These are phyloP conservation scores for Excalfactoria chinensis DNA, from an alignment of 2,113 vertebrate genomes.

Conservation along the genomic window DNA sequence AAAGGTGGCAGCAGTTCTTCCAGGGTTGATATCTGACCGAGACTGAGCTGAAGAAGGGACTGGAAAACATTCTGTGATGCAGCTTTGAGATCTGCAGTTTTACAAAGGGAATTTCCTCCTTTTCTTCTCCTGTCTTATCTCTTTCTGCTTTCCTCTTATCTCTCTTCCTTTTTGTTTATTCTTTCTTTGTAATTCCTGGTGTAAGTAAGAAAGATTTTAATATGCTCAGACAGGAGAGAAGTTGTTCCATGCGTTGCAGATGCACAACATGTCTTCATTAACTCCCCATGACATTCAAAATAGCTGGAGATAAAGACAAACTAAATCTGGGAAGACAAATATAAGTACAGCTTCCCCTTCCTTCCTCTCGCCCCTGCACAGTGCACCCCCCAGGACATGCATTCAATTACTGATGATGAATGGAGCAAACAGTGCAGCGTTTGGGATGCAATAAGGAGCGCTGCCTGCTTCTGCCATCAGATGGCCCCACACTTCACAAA, in stretches of 20 bases:
- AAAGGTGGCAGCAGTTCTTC: not conserved
- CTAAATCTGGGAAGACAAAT: conserved; percentile 73
- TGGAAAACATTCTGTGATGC: not conserved
- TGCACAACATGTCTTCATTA: conserved; percentile 80
- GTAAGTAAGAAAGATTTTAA: conserved; percentile 68
- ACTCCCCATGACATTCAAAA: conserved; percentile 79
- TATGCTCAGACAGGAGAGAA: conserved; percentile 68
- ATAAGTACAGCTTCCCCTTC: conserved; percentile 13
- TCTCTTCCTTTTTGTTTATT: conserved; percentile 19
- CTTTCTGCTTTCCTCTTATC: not conserved
- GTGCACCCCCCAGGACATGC: conserved; percentile 56
- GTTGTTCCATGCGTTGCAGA: conserved; percentile 58
- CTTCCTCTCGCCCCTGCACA: not conserved
- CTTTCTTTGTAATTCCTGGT: conserved; percentile 2
- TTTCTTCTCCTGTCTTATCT: not conserved
- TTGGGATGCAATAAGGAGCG: not conserved
- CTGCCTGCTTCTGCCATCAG: conserved; percentile 57
- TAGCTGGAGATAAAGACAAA: conserved; percentile 76
- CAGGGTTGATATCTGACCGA: not conserved
- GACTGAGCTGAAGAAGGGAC: not conserved
- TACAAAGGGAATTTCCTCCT: not conserved
- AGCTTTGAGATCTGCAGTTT: not conserved
- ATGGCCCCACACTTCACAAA: conserved; percentile 66
- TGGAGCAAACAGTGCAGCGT: conserved; percentile 19
- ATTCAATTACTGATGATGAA: conserved; percentile 71